Conservation (phyloP, 2,888 invertebrate species). For the Macrophya alboannulata region DNA sequence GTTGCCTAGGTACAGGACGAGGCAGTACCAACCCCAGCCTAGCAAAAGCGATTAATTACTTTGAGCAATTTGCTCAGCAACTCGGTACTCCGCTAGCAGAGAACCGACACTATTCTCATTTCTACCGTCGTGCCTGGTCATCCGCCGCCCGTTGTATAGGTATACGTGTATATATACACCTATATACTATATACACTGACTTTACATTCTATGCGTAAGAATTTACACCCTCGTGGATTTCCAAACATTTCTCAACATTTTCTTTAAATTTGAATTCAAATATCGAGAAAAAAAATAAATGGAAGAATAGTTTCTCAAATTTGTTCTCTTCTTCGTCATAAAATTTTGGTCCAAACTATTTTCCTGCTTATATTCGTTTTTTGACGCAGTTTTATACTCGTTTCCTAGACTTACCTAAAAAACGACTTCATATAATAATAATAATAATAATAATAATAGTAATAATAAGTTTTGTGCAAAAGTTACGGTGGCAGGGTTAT, state of each 20-base stretch:
- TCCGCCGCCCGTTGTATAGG: constrained; percentile 11
- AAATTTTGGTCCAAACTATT: too few species aligned
- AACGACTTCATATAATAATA: neutral
- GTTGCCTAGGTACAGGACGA: neutral
- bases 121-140: constrained; percentile 71
- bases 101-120: constrained; percentile 79
- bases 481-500: neutral
- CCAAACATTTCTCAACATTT: too few species aligned
- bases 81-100: constrained; percentile 66
- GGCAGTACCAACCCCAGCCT: neutral
- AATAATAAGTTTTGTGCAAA: neutral
- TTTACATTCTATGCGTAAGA: too few species aligned
- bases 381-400: too few species aligned
- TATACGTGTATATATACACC: too few species aligned
- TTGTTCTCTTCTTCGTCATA: too few species aligned
- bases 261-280: too few species aligned
- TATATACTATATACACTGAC: too few species aligned
- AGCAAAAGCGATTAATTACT: constrained; percentile 80
- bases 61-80: constrained; percentile 80
- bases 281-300: too few species aligned
- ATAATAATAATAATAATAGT: neutral
- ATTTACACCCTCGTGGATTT: too few species aligned
- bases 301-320: too few species aligned
- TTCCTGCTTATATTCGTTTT: too few species aligned
- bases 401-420: neutral